Evolutionary conservation across 2,797 vertebrate species (phyloP).

Genomic region (Hephaestus fuliginosus): DNA sequence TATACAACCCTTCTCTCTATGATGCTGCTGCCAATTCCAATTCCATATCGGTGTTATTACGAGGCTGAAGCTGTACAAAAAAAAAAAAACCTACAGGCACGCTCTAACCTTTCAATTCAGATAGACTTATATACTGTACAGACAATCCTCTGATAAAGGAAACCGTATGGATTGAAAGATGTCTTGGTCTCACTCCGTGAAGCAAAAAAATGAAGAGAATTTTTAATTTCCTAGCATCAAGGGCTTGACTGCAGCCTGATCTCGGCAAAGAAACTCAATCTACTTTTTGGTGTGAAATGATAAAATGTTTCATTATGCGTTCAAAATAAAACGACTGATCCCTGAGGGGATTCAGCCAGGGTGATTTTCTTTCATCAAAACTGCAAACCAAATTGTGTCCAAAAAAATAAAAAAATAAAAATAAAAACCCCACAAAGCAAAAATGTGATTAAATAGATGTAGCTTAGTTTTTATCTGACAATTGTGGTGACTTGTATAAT

Average conservation of each 20-base stretch:
- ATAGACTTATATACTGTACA: not conserved
- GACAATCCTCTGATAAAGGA: not conserved
- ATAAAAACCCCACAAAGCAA: too few relatives aligned
- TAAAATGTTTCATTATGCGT: not conserved
- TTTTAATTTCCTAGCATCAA: constrained; percentile 24
- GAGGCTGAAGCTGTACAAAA: not conserved
- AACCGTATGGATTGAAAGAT: not conserved
- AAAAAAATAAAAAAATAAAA: constrained; percentile 4
- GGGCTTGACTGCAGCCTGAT: not conserved
- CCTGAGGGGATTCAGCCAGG: not conserved
- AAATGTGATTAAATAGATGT: not conserved
- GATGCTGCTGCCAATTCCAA: constrained; percentile 8
- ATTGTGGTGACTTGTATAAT: not conserved
- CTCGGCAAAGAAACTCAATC: not conserved
- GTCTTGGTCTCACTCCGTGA: not conserved
- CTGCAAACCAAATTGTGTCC: not conserved
- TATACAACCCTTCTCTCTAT: not conserved
- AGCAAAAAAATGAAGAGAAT: constrained; percentile 26
- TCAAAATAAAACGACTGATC: not conserved
- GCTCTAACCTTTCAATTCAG: constrained; percentile 30
- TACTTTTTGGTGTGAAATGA: constrained; percentile 5
- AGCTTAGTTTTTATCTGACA: not conserved
- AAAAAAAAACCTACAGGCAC: not conserved
- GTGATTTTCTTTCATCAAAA: too few relatives aligned
- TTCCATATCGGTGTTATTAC: not conserved